Conservation (phyloP, 1,140 invertebrate species). For the Hylyphantes graminicola region DNA sequence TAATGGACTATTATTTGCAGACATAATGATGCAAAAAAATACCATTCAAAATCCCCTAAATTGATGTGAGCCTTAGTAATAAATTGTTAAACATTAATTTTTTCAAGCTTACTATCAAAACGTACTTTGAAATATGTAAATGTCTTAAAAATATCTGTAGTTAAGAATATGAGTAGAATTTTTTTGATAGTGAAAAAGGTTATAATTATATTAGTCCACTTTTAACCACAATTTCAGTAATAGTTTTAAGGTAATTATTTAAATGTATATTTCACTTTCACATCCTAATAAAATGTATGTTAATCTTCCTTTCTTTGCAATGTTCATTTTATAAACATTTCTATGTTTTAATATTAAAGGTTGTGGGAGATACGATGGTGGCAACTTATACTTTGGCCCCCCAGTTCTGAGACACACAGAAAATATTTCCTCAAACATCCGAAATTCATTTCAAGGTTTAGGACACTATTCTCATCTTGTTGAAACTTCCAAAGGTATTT, state of each 20-base stretch:
- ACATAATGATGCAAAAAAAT: too few relatives aligned
- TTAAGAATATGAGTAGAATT: too few relatives aligned
- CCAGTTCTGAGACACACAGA: conserved; percentile 50
- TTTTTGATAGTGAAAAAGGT: background rate
- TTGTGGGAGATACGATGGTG: conserved; percentile 54
- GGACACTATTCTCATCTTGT: conserved; percentile 54
- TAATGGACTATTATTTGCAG: too few relatives aligned
- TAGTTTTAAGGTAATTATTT: too few relatives aligned
- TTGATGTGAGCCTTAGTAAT: too few relatives aligned
- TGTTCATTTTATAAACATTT: background rate
- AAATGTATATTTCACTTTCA: background rate
- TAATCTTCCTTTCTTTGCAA: background rate
- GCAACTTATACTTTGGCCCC: conserved; percentile 48
- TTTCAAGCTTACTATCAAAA: too few relatives aligned
- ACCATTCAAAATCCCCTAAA: too few relatives aligned
- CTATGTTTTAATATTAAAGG: conserved; percentile 2
- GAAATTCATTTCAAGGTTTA: conserved; percentile 41
- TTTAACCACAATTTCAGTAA: too few relatives aligned
- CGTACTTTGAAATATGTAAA: too few relatives aligned
- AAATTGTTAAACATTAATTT: too few relatives aligned
- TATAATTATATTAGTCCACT: too few relatives aligned
- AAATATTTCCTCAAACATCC: conserved; percentile 40
- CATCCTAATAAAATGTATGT: background rate
- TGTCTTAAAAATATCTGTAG: too few relatives aligned
- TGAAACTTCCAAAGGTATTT: conserved; percentile 50